phyloP scores from a whole-genome alignment of 2,797 vertebrate genomes.

The Peromyscus attwateri region DNA sequence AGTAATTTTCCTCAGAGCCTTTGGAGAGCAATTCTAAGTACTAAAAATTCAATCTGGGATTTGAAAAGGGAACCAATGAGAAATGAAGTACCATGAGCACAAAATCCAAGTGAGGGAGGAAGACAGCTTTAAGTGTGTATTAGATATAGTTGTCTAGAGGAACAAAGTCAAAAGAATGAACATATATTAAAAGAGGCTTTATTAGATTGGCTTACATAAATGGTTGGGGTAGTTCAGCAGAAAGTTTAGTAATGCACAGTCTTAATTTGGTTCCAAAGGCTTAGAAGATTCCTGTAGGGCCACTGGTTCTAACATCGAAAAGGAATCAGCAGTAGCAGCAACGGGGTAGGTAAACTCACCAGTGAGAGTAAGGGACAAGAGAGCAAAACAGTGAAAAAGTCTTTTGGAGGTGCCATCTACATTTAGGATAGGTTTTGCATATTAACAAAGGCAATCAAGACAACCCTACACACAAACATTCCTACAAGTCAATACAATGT shows the following conservation, averaged over 20 bases:
- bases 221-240: background rate
- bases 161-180: background rate
- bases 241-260: background rate
- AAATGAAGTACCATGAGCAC: background rate
- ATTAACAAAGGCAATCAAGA: background rate
- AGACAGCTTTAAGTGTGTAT: background rate
- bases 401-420: background rate
- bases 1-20: background rate
- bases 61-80: conserved; percentile 2
- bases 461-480: background rate
- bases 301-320: background rate
- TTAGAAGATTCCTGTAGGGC: background rate
- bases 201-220: background rate
- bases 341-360: background rate
- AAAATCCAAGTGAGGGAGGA: background rate
- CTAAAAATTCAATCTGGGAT: conserved; percentile 41
- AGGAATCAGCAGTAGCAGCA: background rate
- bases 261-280: background rate
- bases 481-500: background rate
- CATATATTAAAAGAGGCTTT: background rate
- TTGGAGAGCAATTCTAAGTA: conserved; percentile 55
- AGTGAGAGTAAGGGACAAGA: background rate
- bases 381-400: background rate
- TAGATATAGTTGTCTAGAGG: background rate
- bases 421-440: background rate